These are phyloP conservation scores for Phorcus lineatus DNA, from an alignment of 2,888 invertebrate species.

Conservation along the genomic window DNA sequence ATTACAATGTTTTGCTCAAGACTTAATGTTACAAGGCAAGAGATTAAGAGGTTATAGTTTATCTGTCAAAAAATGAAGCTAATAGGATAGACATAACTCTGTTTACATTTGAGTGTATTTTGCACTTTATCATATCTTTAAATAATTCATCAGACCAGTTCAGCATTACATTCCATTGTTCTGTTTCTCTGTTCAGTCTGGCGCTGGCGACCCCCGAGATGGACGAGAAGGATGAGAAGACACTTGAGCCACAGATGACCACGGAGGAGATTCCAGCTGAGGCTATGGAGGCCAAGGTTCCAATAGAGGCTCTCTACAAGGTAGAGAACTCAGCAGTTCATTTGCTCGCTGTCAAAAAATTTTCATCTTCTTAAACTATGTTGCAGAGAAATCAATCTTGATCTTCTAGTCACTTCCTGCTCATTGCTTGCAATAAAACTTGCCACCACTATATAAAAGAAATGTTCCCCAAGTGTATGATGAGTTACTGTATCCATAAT, in stretches of 20 bases:
- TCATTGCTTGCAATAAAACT: no score
- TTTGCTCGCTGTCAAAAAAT: no score
- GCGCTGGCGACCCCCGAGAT: background rate
- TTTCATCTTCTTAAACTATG: no score
- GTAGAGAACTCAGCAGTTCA: slow-evolving; percentile 35
- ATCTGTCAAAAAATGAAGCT: no score
- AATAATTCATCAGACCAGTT: background rate
- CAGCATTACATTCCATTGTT: background rate
- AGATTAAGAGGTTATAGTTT: no score
- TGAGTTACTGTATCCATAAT: background rate
- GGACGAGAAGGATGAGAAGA: slow-evolving; percentile 39
- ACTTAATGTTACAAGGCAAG: no score
- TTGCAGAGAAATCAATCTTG: no score
- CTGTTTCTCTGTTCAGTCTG: slow-evolving; percentile 3
- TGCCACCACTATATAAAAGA: background rate
- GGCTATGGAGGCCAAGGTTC: slow-evolving; percentile 65
- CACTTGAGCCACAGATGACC: slow-evolving; percentile 51
- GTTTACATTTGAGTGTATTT: no score
- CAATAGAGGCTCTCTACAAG: slow-evolving; percentile 65
- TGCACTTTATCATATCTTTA: no score
- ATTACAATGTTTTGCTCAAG: no score
- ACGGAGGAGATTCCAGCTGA: slow-evolving; percentile 66
- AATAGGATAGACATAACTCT: no score
- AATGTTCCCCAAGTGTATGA: background rate
- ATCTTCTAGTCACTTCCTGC: no score